Conservation (phyloP, 2,797 vertebrate species). For the Chloroceryle inda region DNA sequence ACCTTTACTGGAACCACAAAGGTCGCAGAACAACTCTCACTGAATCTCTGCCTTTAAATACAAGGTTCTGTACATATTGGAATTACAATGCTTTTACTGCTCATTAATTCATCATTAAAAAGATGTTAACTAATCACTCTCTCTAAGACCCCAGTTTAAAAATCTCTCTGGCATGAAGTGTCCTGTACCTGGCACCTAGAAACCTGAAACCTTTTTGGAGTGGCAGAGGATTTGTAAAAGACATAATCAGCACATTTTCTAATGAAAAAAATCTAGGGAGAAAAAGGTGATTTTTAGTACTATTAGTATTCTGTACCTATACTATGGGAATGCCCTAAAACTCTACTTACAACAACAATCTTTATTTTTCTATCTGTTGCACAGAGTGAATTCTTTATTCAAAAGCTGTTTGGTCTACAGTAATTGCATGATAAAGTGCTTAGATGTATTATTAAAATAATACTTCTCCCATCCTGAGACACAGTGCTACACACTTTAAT, state of each 20-base stretch:
- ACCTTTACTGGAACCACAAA: slow-evolving; percentile 79
- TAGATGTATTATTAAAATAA: neutral
- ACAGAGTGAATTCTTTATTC: neutral
- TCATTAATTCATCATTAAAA: slow-evolving; percentile 80
- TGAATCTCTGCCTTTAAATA: slow-evolving; percentile 73
- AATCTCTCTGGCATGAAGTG: slow-evolving; percentile 49
- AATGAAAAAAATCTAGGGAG: neutral
- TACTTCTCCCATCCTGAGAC: neutral
- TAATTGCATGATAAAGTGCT: neutral
- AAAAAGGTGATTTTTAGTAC: neutral
- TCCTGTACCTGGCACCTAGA: neutral
- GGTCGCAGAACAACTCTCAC: slow-evolving; percentile 75
- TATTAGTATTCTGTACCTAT: neutral
- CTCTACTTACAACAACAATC: neutral
- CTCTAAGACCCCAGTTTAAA: slow-evolving; percentile 55
- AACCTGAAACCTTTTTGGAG: neutral
- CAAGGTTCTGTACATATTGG: slow-evolving; percentile 70
- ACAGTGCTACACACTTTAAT: neutral
- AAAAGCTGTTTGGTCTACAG: neutral
- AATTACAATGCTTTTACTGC: slow-evolving; percentile 76
- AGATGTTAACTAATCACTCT: slow-evolving; percentile 76
- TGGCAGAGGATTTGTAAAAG: neutral
- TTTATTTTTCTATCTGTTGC: neutral
- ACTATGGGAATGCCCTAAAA: neutral
- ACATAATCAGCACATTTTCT: neutral